A percentile compares a stretch with the other conserved stretches of the same genome.
These are phyloP conservation scores for Zaprionus lineosus DNA, from an alignment of 2,888 invertebrate species.

Conservation along the genomic window DNA sequence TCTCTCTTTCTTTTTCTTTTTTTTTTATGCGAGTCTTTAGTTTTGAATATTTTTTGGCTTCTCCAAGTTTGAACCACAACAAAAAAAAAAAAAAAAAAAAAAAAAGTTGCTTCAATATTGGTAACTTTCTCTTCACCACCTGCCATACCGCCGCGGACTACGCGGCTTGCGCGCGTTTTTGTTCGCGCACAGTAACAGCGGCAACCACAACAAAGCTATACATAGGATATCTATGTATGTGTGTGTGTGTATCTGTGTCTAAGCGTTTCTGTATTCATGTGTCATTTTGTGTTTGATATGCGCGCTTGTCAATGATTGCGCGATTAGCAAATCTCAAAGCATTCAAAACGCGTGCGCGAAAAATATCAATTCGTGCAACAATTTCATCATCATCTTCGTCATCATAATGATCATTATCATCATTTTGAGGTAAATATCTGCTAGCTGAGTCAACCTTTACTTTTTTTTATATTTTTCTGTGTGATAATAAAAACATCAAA, in stretches of 20 bases:
- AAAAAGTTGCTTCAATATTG: constrained; percentile 73
- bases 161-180: constrained; percentile 51
- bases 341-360: constrained; percentile 75
- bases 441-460: constrained; percentile 10
- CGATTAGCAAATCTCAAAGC: constrained; percentile 62
- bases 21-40: constrained; percentile 39
- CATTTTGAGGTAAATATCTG: constrained; percentile 27
- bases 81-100: constrained; percentile 15
- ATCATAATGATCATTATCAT: constrained; percentile 35
- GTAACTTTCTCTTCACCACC: constrained; percentile 77
- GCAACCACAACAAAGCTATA: constrained; percentile 9
- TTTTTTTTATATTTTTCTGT: too few relatives aligned
- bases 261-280: constrained; percentile 26
- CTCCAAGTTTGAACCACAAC: constrained; percentile 47
- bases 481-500: too few relatives aligned
- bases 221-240: too few relatives aligned
- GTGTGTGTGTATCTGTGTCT: neutral
- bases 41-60: constrained; percentile 39
- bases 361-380: constrained; percentile 49
- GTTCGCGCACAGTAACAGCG: constrained; percentile 41
- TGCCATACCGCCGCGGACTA: constrained; percentile 51
- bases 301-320: constrained; percentile 54
- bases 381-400: constrained; percentile 72
- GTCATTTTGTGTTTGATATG: constrained; percentile 50
- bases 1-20: too few relatives aligned